Percentiles rank a stretch among this genome's conserved stretches.
phyloP scores from a whole-genome alignment of 1,140 invertebrate genomes.

The Centruroides vittatus region DNA sequence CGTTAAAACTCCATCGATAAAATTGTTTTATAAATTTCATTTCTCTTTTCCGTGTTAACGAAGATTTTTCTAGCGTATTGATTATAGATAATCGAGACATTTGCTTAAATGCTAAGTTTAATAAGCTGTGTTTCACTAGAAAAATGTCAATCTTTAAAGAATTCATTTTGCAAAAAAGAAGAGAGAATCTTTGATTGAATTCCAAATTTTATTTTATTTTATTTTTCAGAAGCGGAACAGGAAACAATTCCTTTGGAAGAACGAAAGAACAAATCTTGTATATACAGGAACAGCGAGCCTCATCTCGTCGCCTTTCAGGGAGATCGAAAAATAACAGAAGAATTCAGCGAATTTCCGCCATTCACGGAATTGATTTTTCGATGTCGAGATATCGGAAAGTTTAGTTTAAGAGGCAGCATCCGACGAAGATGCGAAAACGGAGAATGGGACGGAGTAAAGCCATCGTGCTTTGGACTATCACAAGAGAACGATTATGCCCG shows the following conservation, averaged over 20 bases:
- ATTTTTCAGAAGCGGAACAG: conserved; percentile 4
- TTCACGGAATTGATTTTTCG: conserved; percentile 50
- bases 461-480: conserved; percentile 60
- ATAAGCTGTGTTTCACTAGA: no score
- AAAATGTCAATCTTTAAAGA: no score
- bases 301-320: conserved; percentile 64
- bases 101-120: no score
- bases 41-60: no score
- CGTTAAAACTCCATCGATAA: no score
- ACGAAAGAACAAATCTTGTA: conserved; percentile 48
- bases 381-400: conserved; percentile 66
- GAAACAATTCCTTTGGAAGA: conserved; percentile 6
- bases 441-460: conserved; percentile 59
- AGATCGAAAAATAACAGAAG: conserved; percentile 56
- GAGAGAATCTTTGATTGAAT: no score
- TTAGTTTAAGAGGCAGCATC: conserved; percentile 40
- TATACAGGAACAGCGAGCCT: conserved; percentile 55
- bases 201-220: not conserved
- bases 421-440: conserved; percentile 51
- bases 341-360: conserved; percentile 55
- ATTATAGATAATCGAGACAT: no score
- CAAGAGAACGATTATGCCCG: conserved; percentile 71
- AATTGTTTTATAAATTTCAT: no score
- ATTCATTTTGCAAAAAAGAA: no score
- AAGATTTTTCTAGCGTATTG: no score